Evolutionary conservation across 2,113 vertebrate species (phyloP).

Genomic region (Xiphias gladius): DNA sequence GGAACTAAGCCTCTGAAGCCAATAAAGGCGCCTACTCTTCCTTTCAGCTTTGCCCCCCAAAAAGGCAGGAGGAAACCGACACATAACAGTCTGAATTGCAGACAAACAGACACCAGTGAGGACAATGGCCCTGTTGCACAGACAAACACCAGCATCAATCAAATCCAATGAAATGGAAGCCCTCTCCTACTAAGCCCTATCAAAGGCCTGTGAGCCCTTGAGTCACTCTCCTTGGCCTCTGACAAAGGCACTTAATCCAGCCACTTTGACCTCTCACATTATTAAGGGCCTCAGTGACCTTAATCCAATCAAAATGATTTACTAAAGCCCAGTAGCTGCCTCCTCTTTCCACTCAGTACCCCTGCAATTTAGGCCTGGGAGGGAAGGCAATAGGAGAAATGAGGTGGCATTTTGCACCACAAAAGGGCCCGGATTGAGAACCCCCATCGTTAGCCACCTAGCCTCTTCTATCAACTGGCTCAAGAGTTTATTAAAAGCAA

Average conservation of each 20-base stretch:
- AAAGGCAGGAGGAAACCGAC: constrained; percentile 81
- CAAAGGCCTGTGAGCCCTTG: constrained; percentile 81
- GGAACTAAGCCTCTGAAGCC: constrained; percentile 53
- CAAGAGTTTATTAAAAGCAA: constrained; percentile 92
- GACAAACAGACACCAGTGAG: constrained; percentile 81
- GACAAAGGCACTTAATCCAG: constrained; percentile 93
- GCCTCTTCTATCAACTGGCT: constrained; percentile 87
- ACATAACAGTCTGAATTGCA: constrained; percentile 74
- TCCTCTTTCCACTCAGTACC: constrained; percentile 77
- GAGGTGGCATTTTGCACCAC: constrained; percentile 89
- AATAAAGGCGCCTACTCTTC: constrained; percentile 61
- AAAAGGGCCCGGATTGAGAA: constrained; percentile 87
- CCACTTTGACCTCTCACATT: constrained; percentile 94
- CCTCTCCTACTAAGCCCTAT: constrained; percentile 81
- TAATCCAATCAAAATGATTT: constrained; percentile 99
- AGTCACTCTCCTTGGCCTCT: constrained; percentile 78
- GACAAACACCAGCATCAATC: constrained; percentile 83
- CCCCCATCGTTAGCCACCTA: constrained; percentile 89
- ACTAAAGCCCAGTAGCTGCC: constrained; percentile 87
- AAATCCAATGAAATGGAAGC: constrained; percentile 82
- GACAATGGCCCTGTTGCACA: constrained; percentile 79
- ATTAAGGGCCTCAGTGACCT: constrained; percentile 93
- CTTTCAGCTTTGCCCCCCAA: constrained; percentile 53
- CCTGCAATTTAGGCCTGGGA: constrained; percentile 82
- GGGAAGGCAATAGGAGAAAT: constrained; percentile 83